Percentiles rank a stretch among this genome's conserved stretches.
Evolutionary conservation across 2,888 invertebrate genomes (phyloP).

Genomic region (Linnaemya vulpina): DNA sequence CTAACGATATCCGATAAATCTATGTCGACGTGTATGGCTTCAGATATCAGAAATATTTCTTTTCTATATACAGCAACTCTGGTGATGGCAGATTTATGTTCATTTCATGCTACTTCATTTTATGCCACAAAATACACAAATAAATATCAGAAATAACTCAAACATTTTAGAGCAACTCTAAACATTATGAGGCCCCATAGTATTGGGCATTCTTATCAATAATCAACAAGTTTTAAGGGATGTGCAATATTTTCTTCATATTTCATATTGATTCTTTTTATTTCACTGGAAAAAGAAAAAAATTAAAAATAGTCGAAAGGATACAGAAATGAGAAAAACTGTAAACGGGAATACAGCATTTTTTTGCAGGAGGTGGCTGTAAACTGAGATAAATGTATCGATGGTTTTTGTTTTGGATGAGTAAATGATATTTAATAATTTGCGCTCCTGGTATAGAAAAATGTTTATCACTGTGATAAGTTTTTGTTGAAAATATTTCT

Average conservation of each 20-base stretch:
- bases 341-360: constrained; percentile 54
- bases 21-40: constrained; percentile 24
- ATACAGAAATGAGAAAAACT: constrained; percentile 29
- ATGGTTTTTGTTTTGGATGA: not conserved
- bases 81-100: not conserved
- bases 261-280: constrained; percentile 12
- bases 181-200: constrained; percentile 56
- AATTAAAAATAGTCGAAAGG: constrained; percentile 12
- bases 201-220: constrained; percentile 67
- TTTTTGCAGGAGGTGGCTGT: constrained; percentile 40
- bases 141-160: constrained; percentile 25
- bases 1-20: constrained; percentile 9
- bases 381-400: not conserved
- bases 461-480: constrained; percentile 71
- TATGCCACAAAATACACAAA: not conserved
- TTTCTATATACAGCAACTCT: not conserved
- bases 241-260: not conserved
- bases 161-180: not conserved
- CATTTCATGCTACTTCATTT: constrained; percentile 15
- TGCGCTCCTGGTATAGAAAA: constrained; percentile 61
- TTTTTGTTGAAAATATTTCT: constrained; percentile 21
- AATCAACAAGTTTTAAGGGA: constrained; percentile 62
- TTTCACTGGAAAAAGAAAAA: not conserved
- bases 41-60: not conserved
- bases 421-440: constrained; percentile 4